phyloP scores from a whole-genome alignment of 1,140 invertebrate species.

The Bathynomus jamesi region DNA sequence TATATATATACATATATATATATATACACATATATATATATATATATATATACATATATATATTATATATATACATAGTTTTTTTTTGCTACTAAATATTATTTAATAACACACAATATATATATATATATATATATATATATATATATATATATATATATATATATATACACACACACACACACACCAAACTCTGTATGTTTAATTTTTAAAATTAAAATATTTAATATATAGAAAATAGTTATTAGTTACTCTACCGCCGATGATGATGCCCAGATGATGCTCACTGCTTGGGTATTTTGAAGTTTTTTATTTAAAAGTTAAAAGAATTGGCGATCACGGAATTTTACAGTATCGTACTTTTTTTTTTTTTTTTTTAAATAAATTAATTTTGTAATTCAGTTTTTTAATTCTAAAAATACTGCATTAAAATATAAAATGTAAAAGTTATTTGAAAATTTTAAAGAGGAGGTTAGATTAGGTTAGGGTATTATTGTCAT shows the following conservation, averaged over 20 bases:
- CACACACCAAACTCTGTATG: background rate
- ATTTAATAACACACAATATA: background rate
- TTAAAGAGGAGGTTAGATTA: no score
- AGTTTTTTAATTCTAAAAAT: background rate
- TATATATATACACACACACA: background rate
- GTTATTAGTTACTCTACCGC: no score
- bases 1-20: slow-evolving; percentile 1
- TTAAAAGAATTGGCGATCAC: background rate
- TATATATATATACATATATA: background rate
- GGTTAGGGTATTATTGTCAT: no score
- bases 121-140: no score
- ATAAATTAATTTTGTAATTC: background rate
- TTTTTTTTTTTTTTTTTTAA: background rate
- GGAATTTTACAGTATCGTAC: background rate
- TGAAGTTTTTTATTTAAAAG: background rate
- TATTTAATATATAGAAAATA: background rate
- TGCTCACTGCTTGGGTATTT: no score
- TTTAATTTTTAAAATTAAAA: background rate
- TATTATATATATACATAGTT: background rate
- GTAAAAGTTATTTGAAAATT: no score
- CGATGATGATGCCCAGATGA: no score
- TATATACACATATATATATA: background rate
- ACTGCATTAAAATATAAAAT: background rate
- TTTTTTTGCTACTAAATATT: background rate
- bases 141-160: background rate